phyloP scores from a whole-genome alignment of 2,113 vertebrate species.

The Podarcis muralis region DNA sequence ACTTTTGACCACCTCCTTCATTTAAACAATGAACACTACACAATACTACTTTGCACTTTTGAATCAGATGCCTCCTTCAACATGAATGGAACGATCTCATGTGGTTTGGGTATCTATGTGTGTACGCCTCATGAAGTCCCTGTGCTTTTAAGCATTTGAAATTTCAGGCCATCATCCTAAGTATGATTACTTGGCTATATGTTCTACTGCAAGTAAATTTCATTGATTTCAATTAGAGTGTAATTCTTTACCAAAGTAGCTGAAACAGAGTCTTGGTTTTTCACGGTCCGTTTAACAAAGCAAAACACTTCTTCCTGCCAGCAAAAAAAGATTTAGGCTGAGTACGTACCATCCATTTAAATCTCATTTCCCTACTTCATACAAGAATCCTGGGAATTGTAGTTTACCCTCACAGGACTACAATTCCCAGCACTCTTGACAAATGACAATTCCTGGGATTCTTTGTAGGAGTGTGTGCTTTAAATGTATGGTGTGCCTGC shows the following conservation, averaged over 20 bases:
- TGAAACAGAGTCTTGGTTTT: background rate
- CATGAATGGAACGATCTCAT: background rate
- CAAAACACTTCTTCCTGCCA: background rate
- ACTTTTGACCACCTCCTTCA: background rate
- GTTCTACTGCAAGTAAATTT: background rate
- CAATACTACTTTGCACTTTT: background rate
- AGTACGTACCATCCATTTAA: too few relatives aligned
- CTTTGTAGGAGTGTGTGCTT: too few relatives aligned
- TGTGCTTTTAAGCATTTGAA: background rate
- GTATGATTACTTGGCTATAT: background rate
- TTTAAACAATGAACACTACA: background rate
- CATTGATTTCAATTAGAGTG: background rate
- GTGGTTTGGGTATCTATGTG: background rate
- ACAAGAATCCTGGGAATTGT: too few relatives aligned
- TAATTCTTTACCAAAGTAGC: background rate
- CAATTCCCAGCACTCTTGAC: too few relatives aligned
- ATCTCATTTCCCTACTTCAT: too few relatives aligned
- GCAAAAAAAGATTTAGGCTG: background rate
- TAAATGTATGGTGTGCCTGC: too few relatives aligned
- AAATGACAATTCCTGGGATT: too few relatives aligned
- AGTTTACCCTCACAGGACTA: too few relatives aligned
- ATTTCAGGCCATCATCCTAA: background rate
- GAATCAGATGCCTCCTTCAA: background rate
- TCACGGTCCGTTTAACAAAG: background rate
- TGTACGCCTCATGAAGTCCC: background rate